Base-by-base conservation (phyloP, 2,797 vertebrate species). In the Molothrus ater region DNA sequence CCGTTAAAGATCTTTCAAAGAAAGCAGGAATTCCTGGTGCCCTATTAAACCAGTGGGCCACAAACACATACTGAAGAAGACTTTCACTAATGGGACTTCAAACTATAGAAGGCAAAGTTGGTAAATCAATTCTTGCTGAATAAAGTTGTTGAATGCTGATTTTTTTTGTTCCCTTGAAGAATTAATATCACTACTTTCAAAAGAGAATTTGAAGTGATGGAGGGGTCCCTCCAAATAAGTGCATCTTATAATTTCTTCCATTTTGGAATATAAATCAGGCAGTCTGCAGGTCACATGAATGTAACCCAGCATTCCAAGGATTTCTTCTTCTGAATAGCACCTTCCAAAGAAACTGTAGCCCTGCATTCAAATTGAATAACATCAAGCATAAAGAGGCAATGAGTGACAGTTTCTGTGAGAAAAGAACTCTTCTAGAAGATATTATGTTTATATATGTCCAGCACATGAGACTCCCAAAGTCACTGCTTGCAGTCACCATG, bases 191-290 rank as follows among this genome's bases (percentile, higher is more conserved):
- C 6, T 75, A 47, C 28, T 90, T 95, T 96, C 76, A 84, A 71
- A 71, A 89, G 26, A 76, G 47, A 36, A 71, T 50, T 63, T 38
- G 56, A 9, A 18, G 13, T 9, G 4, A 19, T 12, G 15, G 4
- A 7, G 3, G 0, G 3, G 25, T 3, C 13, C 32, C 8, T 51
- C 17, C 47, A 70, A 42, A 9, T 65, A 87, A 95, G 21, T 50
- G 83, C 28, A 65, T 17, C 6, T 94, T 32, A 10, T 81, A 69
- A 93, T 82, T 92, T 91, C 88, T 95, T 96, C 70, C 43, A 66
- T 88, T 93, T 89, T 80, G 78, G 91, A 84, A 85, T 86, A 6
- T 42, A 51, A 92, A 93, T 80, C 34, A n/a, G 69, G 34, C 26
- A 59, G 76, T n/a, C 43, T 32, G 16, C 17, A 13, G 15, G 38